These are phyloP conservation scores for Panthera uncia DNA, from an alignment of 2,113 vertebrate species.

Conservation along the genomic window DNA sequence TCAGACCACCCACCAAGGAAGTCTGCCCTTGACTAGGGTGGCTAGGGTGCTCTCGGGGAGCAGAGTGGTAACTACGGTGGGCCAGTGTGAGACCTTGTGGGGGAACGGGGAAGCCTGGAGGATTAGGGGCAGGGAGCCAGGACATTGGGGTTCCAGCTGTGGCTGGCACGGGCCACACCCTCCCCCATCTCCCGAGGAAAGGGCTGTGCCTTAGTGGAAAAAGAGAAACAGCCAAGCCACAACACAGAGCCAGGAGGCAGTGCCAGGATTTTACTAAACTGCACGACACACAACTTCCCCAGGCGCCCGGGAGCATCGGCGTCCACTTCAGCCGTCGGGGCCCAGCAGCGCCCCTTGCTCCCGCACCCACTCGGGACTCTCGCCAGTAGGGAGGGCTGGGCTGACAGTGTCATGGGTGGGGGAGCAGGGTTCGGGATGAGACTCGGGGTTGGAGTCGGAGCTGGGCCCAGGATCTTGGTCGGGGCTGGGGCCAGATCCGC, in stretches of 20 bases:
- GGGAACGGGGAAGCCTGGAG: not conserved
- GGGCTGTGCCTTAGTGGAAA: not conserved
- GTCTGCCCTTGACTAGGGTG: not conserved
- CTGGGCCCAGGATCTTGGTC: not conserved
- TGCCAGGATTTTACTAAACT: conserved; percentile 75
- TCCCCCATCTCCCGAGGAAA: not conserved
- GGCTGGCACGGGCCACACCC: not conserved
- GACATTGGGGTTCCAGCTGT: not conserved
- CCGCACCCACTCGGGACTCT: conserved; percentile 31
- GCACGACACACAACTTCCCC: conserved; percentile 58
- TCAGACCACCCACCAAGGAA: not conserved
- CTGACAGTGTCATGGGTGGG: not conserved
- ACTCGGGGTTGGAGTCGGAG: not conserved
- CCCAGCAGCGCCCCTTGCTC: conserved; percentile 62
- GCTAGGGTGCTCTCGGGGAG: not conserved
- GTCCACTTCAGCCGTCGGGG: conserved; percentile 63
- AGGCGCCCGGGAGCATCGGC: not conserved
- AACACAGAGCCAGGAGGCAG: conserved; percentile 53
- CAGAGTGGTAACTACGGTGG: not conserved
- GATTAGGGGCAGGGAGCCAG: not conserved
- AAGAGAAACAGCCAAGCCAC: not conserved
- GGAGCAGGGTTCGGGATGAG: not conserved
- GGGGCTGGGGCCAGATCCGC: not conserved
- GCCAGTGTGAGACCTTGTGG: not conserved
- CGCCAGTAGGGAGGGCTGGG: not conserved